Base-by-base conservation (phyloP, 2,797 vertebrate species). In the Sylvilagus floridanus region DNA sequence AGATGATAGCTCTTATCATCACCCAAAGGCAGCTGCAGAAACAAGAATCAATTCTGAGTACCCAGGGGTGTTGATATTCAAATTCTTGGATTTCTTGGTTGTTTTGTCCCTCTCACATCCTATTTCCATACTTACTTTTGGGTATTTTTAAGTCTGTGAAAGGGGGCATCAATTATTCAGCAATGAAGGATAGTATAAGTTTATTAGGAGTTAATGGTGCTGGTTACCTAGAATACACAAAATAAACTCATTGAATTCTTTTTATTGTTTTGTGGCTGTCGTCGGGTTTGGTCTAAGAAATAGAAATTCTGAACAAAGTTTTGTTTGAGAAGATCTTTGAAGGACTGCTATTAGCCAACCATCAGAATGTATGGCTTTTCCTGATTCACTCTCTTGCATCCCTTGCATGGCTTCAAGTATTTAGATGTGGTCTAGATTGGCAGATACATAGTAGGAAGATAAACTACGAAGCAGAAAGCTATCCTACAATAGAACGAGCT, bases 291-390 rank as follows among this genome's bases (percentile, higher is more conserved):
- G n/a, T 10, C 9, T 72, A 84, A 78, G n/a, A 90, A 68, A 21
- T 84, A 71, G 91, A 81, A 95, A 35, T 26, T 87, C 21, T 78
- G 86, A 92, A 60, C 8, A 24, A 76, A 89, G 17, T 86, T 90
- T 72, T 86, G 68, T 91, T 84, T 93, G 66, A 92, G 22, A 78
- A 89, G 75, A 88, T 88, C 22, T 77, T 66, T 94, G 86, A 90
- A 82, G 65, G 78, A 57, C 11, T 73, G 72, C 35, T 32, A 71
- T 86, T 84, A 66, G n/a, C 73, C 83, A 77, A 83, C 69, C 82
- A 72, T 86, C 32, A 72, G 50, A 94, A 85, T 78, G 78, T 62
- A 66, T 66, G 47, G 13, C 37, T 93, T 90, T 88, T 32, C 57
- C n/a, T 93, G 69, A 90, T 85, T 95, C 32, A 83, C 76, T 79